These are phyloP conservation scores for Drosophila kurseongensis DNA, from an alignment of 1,140 invertebrate genomes.

Conservation along the genomic window DNA sequence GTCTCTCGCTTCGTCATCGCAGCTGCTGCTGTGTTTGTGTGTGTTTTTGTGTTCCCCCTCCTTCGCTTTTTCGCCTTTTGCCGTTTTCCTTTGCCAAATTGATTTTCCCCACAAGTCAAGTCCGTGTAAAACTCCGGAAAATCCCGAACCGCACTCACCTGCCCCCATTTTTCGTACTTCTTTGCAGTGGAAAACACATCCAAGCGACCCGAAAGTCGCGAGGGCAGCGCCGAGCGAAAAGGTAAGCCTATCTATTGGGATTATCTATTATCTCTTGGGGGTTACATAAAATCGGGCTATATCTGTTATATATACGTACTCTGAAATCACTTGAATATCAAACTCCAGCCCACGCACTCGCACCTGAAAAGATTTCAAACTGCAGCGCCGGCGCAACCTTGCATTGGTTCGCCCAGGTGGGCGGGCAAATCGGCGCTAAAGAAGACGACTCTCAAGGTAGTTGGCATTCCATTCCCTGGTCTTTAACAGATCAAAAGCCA, in stretches of 20 bases:
- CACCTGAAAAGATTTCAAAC: conserved; percentile 35
- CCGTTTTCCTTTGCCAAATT: conserved; percentile 57
- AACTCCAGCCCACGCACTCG: conserved; percentile 50
- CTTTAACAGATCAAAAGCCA: conserved; percentile 2
- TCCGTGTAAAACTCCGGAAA: conserved; percentile 35
- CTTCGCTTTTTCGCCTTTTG: conserved; percentile 62
- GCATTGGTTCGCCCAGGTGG: conserved; percentile 71
- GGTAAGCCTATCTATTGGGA: conserved; percentile 56
- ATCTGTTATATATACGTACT: neutral
- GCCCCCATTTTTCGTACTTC: conserved; percentile 38
- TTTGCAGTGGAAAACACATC: conserved; percentile 83
- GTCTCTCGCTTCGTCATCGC: conserved; percentile 68
- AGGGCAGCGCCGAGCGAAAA: conserved; percentile 83
- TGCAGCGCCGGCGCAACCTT: conserved; percentile 39
- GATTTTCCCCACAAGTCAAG: conserved; percentile 62
- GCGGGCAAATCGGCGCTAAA: conserved; percentile 38
- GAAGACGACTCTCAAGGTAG: conserved; percentile 72
- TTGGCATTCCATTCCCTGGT: conserved; percentile 45
- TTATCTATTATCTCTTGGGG: conserved; percentile 19
- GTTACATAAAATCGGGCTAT: conserved; percentile 60
- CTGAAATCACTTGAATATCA: conserved; percentile 21
- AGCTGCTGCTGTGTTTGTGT: conserved; percentile 56
- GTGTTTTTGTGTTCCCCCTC: conserved; percentile 33
- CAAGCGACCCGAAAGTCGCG: conserved; percentile 79
- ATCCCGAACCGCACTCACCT: conserved; percentile 6